Conservation (phyloP, 2,797 vertebrate species). For the Linurgus olivaceus region DNA sequence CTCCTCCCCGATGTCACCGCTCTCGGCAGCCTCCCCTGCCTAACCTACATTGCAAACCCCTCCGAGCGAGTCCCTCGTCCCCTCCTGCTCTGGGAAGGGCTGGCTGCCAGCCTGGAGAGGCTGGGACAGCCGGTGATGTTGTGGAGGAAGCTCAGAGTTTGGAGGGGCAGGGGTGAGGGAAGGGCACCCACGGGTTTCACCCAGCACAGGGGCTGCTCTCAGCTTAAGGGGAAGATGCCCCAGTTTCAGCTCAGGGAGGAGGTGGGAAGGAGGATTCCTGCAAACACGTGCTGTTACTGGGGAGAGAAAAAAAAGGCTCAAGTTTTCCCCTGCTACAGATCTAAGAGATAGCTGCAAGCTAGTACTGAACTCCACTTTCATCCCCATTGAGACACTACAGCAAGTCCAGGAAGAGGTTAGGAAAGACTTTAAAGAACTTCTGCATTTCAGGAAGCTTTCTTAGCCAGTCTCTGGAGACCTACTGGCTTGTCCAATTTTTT, state of each 20-base stretch:
- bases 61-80: background rate
- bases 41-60: constrained; percentile 61
- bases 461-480: background rate
- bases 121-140: fast-evolving
- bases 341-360: background rate
- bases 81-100: background rate
- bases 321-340: background rate
- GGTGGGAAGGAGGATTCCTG: background rate
- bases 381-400: background rate
- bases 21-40: background rate
- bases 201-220: background rate
- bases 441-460: background rate
- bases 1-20: constrained; percentile 27
- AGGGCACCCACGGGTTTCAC: background rate
- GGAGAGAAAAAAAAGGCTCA: background rate
- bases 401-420: background rate
- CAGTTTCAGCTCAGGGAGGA: background rate
- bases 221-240: background rate
- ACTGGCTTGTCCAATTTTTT: background rate
- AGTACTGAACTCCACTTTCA: background rate
- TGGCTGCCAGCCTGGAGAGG: background rate
- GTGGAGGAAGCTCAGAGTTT: background rate
- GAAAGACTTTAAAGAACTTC: background rate
- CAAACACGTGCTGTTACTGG: background rate
- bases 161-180: background rate